Conservation (phyloP, 2,888 invertebrate species). For the Parelbella ahira region DNA sequence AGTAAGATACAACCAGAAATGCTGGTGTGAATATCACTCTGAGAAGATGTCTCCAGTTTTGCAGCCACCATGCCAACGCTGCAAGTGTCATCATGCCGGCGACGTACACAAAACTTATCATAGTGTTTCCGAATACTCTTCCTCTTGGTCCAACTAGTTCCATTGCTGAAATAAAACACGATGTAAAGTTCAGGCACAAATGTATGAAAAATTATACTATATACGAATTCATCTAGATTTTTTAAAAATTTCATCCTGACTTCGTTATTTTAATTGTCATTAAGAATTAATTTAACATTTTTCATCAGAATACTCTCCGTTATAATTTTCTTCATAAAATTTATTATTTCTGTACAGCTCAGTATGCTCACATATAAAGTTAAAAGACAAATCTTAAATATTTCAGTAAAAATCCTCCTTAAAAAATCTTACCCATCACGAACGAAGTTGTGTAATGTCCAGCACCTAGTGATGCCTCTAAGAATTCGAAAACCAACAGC, state of each 20-base stretch:
- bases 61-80: slow-evolving; percentile 79
- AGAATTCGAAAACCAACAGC: slow-evolving; percentile 61
- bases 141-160: slow-evolving; percentile 85
- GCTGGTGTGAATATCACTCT: slow-evolving; percentile 82
- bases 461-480: slow-evolving; percentile 58
- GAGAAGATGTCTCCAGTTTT: slow-evolving; percentile 82
- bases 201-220: too few species aligned
- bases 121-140: slow-evolving; percentile 82
- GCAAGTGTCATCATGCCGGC: slow-evolving; percentile 83
- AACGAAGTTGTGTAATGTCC: slow-evolving; percentile 61
- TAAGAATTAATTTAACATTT: too few species aligned
- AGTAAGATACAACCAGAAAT: slow-evolving; percentile 79
- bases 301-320: background rate
- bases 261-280: too few species aligned
- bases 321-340: too few species aligned
- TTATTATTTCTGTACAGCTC: too few species aligned
- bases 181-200: too few species aligned
- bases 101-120: slow-evolving; percentile 83
- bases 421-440: slow-evolving; percentile 63
- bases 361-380: too few species aligned
- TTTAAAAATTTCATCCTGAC: too few species aligned
- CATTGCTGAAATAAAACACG: slow-evolving; percentile 67
- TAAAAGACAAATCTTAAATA: too few species aligned
- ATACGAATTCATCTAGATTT: too few species aligned
- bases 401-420: too few species aligned